A percentile compares a stretch with the other conserved stretches of the same genome.
phyloP scores from a whole-genome alignment of 2,888 invertebrate species.

The Abscondita cerata region DNA sequence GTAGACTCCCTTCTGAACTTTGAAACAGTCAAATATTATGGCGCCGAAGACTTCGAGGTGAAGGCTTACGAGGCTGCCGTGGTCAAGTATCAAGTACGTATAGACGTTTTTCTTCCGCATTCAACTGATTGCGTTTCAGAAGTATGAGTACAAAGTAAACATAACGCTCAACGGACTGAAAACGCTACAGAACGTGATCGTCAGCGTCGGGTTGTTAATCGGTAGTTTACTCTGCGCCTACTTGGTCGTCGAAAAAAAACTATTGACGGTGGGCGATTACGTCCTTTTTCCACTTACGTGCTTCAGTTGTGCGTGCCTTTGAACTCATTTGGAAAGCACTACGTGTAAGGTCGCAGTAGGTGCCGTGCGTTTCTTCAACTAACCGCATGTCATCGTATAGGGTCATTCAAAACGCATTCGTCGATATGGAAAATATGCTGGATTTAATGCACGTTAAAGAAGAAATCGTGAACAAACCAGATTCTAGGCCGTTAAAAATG shows the following conservation, averaged over 20 bases:
- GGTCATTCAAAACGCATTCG: slow-evolving; percentile 95
- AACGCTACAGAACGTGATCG: slow-evolving; percentile 88
- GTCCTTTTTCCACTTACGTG: slow-evolving; percentile 93
- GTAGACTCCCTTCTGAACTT: slow-evolving; percentile 97
- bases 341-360: slow-evolving; percentile 70
- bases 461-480: slow-evolving; percentile 85
- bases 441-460: slow-evolving; percentile 87
- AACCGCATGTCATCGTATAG: slow-evolving; percentile 65
- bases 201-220: slow-evolving; percentile 82
- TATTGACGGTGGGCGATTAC: slow-evolving; percentile 91
- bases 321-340: slow-evolving; percentile 98
- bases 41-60: slow-evolving; percentile 92
- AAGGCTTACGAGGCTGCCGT: slow-evolving; percentile 85
- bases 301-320: slow-evolving; percentile 94
- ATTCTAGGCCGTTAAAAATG: slow-evolving; percentile 74
- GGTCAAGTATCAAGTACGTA: slow-evolving; percentile 76
- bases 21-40: slow-evolving; percentile 98
- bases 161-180: slow-evolving; percentile 90
- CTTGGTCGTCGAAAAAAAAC: slow-evolving; percentile 74
- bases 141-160: slow-evolving; percentile 88
- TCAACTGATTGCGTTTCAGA: slow-evolving; percentile 61
- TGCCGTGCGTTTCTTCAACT: slow-evolving; percentile 2
- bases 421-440: slow-evolving; percentile 99
- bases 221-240: slow-evolving; percentile 91
- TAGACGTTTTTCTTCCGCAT: not conserved